These are phyloP conservation scores for Todiramphus saurophagus DNA, from an alignment of 2,113 vertebrate species.

Conservation along the genomic window DNA sequence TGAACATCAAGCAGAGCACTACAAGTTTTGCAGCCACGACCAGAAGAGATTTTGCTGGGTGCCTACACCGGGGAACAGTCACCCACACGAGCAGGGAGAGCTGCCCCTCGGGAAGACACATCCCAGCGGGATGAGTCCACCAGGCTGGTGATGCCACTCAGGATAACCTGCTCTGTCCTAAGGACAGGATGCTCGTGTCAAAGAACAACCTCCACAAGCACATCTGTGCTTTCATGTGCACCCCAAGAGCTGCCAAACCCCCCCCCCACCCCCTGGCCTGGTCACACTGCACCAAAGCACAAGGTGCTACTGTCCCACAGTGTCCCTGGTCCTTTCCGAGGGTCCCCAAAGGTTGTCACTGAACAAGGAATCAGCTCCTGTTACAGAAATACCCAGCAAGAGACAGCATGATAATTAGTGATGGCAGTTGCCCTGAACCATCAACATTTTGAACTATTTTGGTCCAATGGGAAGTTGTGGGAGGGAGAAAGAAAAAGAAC, in stretches of 20 bases:
- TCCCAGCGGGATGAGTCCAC: background rate
- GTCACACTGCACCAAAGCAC: background rate
- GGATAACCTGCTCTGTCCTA: background rate
- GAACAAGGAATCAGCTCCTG: background rate
- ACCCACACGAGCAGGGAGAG: background rate
- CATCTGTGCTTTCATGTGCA: fast-evolving
- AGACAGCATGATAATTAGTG: background rate
- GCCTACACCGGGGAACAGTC: background rate
- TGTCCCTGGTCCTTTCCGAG: fast-evolving
- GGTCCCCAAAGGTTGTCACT: background rate
- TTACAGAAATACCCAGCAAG: background rate
- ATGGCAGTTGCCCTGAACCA: constrained; percentile 39
- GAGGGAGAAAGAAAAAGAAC: constrained; percentile 47
- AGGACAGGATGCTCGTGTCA: fast-evolving
- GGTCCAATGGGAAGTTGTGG: constrained; percentile 48
- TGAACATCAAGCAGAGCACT: background rate
- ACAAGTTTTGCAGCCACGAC: background rate
- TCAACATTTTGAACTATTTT: constrained; percentile 62
- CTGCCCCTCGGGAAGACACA: fast-evolving
- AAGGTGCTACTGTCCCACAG: background rate
- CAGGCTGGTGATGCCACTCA: background rate
- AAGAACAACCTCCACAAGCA: background rate
- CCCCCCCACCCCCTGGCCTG: background rate
- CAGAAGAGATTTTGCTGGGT: background rate
- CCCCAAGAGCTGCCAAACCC: background rate